A percentile compares a stretch with the other conserved stretches of the same genome.
Conservation (phyloP, 2,797 vertebrate genomes). For the Loriculus beryllinus region DNA sequence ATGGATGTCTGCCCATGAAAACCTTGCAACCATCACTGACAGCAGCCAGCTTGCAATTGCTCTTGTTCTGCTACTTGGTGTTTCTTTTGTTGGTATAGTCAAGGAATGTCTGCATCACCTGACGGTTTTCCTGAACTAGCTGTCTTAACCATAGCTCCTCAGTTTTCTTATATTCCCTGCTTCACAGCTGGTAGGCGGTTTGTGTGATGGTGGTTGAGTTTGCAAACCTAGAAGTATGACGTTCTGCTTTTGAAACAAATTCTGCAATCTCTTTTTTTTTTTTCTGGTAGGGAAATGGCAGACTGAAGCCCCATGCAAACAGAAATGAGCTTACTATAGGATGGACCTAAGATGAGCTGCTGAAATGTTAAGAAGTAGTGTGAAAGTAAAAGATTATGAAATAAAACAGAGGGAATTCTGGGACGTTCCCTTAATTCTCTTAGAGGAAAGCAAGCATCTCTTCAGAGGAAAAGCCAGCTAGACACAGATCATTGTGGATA, state of each 20-base stretch:
- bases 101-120: background rate
- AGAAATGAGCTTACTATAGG: background rate
- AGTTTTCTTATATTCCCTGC: background rate
- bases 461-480: background rate
- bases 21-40: background rate
- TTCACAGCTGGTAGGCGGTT: background rate
- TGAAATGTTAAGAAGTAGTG: background rate
- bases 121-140: background rate
- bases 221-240: background rate
- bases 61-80: background rate
- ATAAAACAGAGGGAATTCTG: background rate
- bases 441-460: background rate
- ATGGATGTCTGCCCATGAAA: background rate
- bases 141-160: background rate
- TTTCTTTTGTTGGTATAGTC: background rate
- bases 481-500: background rate
- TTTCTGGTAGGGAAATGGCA: background rate
- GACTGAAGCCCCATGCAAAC: background rate
- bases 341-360: background rate
- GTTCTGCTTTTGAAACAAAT: background rate
- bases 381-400: conserved; percentile 13
- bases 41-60: background rate
- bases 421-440: background rate
- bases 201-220: background rate
- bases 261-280: background rate